A percentile compares a stretch with the other conserved stretches of the same genome.
These are phyloP conservation scores for Tachina lurida DNA, from an alignment of 2,888 invertebrate genomes.

Conservation along the genomic window DNA sequence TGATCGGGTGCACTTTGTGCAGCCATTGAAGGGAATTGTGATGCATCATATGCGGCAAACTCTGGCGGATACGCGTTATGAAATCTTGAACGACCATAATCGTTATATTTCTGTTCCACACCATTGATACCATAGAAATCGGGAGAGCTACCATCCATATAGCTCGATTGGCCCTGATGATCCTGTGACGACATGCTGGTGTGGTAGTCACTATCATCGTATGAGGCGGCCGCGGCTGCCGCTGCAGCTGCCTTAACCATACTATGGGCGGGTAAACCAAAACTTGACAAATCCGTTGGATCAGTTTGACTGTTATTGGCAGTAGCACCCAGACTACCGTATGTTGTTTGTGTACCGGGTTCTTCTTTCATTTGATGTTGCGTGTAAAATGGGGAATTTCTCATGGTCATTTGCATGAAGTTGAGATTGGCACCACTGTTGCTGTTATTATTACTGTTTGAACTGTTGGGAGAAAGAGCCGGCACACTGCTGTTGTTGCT, in stretches of 20 bases:
- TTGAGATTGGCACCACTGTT: constrained; percentile 80
- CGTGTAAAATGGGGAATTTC: constrained; percentile 77
- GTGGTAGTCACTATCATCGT: constrained; percentile 79
- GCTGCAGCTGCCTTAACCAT: constrained; percentile 75
- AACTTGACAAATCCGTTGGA: constrained; percentile 80
- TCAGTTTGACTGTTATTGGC: constrained; percentile 77
- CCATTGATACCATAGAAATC: constrained; percentile 76
- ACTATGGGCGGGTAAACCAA: constrained; percentile 77
- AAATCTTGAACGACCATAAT: constrained; percentile 81
- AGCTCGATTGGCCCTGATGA: constrained; percentile 79
- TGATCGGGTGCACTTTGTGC: constrained; percentile 85
- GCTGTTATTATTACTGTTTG: constrained; percentile 75
- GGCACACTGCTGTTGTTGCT: constrained; percentile 68
- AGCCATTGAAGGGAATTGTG: constrained; percentile 90
- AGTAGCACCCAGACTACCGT: constrained; percentile 75
- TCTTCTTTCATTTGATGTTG: constrained; percentile 83
- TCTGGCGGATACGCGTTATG: constrained; percentile 80
- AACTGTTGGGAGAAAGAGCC: constrained; percentile 78
- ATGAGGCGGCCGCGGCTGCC: constrained; percentile 71
- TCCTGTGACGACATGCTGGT: constrained; percentile 78
- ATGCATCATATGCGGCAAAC: constrained; percentile 85
- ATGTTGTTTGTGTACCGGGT: constrained; percentile 79
- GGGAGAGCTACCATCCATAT: constrained; percentile 78
- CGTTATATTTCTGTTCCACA: constrained; percentile 78
- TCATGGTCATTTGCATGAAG: constrained; percentile 81